Evolutionary conservation across 1,140 invertebrate species (phyloP).

Genomic region (Pseudomyrmex cubaensis): DNA sequence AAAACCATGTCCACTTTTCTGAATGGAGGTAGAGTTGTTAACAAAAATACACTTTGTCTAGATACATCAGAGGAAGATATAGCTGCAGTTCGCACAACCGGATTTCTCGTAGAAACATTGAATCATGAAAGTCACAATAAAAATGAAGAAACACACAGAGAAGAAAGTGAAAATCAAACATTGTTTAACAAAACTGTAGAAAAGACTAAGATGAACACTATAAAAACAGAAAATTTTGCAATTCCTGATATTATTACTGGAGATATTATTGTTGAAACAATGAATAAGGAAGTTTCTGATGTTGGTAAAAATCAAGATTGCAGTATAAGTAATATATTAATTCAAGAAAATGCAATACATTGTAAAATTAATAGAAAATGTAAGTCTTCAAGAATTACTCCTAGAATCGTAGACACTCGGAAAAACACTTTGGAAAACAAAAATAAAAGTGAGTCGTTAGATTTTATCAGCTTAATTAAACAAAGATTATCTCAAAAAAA

Average conservation of each 20-base stretch:
- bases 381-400: neutral
- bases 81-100: constrained; percentile 68
- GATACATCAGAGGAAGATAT: constrained; percentile 78
- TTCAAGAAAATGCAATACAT: neutral
- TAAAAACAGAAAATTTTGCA: neutral
- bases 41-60: constrained; percentile 77
- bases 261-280: neutral
- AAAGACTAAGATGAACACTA: neutral
- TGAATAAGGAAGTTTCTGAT: neutral
- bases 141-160: neutral
- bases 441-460: constrained; percentile 44
- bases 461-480: constrained; percentile 81
- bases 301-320: neutral
- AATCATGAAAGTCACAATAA: constrained; percentile 20
- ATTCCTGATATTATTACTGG: neutral
- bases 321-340: neutral
- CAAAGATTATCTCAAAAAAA: constrained; percentile 72
- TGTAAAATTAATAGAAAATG: neutral
- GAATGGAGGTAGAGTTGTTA: constrained; percentile 78
- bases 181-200: neutral
- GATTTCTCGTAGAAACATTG: constrained; percentile 76
- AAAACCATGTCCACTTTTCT: constrained; percentile 79
- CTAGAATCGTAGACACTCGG: neutral
- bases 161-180: neutral
- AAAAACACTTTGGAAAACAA: neutral